A percentile compares a stretch with the other conserved stretches of the same genome.
Evolutionary conservation across 2,888 invertebrate species (phyloP).

Genomic region (Lasioglossum zephyrum): DNA sequence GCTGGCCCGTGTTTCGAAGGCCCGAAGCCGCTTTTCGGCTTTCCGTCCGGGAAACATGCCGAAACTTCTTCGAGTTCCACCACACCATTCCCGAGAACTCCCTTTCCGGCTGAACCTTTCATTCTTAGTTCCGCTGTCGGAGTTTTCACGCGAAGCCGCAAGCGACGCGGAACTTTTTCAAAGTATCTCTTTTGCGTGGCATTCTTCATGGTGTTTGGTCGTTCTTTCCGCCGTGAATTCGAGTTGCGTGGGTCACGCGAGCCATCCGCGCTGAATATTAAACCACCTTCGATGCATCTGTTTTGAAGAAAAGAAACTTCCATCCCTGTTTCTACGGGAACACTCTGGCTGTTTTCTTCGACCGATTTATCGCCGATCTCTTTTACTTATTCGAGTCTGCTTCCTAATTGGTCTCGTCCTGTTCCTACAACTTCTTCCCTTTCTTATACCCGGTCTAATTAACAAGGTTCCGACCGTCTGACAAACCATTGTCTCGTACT

Average conservation of each 20-base stretch:
- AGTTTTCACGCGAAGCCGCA: neutral
- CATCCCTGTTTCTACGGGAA: neutral
- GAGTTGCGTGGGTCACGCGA: neutral
- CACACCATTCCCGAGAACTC: neutral
- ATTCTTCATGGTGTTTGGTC: neutral
- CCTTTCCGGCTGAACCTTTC: neutral
- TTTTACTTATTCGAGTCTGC: neutral
- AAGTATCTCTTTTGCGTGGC: neutral
- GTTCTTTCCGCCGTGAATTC: neutral
- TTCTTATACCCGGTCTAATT: neutral
- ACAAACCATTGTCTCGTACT: neutral
- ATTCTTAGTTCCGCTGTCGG: neutral
- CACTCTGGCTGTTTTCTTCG: neutral
- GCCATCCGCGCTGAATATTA: neutral
- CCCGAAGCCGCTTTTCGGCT: slow-evolving; percentile 5
- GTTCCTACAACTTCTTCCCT: too few species aligned
- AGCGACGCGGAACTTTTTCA: neutral
- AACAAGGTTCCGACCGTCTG: too few species aligned
- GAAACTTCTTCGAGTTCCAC: neutral
- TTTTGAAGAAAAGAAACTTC: neutral
- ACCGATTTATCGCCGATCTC: slow-evolving; percentile 2
- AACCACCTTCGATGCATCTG: neutral
- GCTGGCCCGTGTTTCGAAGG: neutral
- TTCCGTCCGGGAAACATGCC: neutral
- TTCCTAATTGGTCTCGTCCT: neutral